Percentiles rank a stretch among this genome's conserved stretches.
phyloP scores from a whole-genome alignment of 2,113 vertebrate species.

The Cricetomys ansorgei region DNA sequence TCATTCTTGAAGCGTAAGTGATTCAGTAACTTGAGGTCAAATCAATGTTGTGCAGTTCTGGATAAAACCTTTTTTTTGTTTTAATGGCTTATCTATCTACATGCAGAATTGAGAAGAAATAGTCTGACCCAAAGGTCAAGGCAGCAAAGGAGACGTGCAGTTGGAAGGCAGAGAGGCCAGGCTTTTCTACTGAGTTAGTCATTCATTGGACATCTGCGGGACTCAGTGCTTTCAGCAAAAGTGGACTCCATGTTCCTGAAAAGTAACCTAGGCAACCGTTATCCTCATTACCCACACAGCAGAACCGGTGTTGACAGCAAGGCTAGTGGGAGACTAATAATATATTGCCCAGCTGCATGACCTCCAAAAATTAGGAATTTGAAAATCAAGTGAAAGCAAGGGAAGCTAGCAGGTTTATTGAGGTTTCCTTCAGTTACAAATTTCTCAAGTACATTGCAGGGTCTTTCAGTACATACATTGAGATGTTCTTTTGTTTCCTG shows the following conservation, averaged over 20 bases:
- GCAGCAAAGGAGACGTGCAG: not conserved
- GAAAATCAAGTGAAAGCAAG: not conserved
- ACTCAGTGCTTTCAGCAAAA: not conserved
- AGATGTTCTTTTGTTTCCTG: conserved; percentile 23
- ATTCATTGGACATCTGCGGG: not conserved
- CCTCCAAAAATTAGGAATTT: conserved; percentile 1
- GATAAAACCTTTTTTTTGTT: not conserved
- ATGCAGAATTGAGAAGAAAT: not conserved
- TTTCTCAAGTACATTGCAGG: not conserved
- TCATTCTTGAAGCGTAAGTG: not conserved
- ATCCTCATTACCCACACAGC: not conserved
- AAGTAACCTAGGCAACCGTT: conserved; percentile 23
- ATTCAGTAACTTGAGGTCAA: not conserved
- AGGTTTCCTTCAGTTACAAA: not conserved
- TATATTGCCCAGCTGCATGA: not conserved
- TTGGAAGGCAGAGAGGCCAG: not conserved
- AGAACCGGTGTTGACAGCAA: not conserved
- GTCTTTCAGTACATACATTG: not conserved
- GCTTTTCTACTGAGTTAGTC: not conserved
- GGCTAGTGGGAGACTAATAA: conserved; percentile 9
- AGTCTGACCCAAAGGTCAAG: not conserved
- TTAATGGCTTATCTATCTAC: not conserved
- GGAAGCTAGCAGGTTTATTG: not conserved
- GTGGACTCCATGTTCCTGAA: conserved; percentile 2
- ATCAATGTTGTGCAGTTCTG: not conserved